phyloP scores from a whole-genome alignment of 2,888 invertebrate genomes.

The Scelioninae gen. 1 region DNA sequence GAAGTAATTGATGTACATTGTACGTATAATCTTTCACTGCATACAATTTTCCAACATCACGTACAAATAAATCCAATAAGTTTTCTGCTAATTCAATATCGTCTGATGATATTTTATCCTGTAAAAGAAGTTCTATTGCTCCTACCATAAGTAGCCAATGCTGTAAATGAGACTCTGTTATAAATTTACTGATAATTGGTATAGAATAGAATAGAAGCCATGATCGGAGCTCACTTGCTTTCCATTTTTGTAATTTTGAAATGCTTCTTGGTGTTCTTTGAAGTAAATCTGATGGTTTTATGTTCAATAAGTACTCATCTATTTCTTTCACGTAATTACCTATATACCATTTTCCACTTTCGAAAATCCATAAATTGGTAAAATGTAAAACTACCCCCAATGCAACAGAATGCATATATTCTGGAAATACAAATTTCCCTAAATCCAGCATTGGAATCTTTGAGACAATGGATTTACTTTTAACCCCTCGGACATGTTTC shows the following conservation, averaged over 20 bases:
- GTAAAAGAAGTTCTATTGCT: slow-evolving; percentile 20
- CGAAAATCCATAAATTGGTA: slow-evolving; percentile 11
- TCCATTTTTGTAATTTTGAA: background rate
- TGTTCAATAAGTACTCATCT: background rate
- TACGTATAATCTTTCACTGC: slow-evolving; percentile 16
- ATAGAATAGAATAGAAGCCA: too few relatives aligned
- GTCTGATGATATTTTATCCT: slow-evolving; percentile 34
- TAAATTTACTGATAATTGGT: too few relatives aligned
- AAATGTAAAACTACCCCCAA: slow-evolving; percentile 27
- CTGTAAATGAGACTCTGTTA: too few relatives aligned
- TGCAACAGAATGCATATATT: slow-evolving; percentile 29
- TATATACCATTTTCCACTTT: slow-evolving; percentile 8
- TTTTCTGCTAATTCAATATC: background rate
- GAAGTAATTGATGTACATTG: slow-evolving; percentile 33
- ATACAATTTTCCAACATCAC: slow-evolving; percentile 32
- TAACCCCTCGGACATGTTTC: too few relatives aligned
- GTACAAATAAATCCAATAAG: slow-evolving; percentile 15
- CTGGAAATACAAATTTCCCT: too few relatives aligned
- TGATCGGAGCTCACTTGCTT: slow-evolving; percentile 11
- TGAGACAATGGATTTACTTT: too few relatives aligned
- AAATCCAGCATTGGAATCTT: too few relatives aligned
- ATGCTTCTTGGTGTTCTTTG: background rate
- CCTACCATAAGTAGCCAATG: slow-evolving; percentile 47
- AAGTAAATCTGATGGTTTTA: slow-evolving; percentile 15
- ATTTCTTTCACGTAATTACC: background rate